phyloP scores from a whole-genome alignment of 2,888 invertebrate species.

The Microctonus aethiopoides region DNA sequence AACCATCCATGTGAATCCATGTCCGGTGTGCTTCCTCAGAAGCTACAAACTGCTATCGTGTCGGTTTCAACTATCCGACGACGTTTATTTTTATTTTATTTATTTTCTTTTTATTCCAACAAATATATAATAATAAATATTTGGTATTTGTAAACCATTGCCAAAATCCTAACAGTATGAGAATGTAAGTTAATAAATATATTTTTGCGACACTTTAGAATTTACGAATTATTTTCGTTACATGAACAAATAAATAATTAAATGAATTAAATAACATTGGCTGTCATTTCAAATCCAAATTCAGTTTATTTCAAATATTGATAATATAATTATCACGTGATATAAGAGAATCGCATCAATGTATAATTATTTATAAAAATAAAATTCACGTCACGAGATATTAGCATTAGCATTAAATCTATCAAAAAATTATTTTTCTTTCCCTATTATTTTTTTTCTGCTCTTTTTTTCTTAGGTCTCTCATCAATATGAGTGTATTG shows the following conservation, averaged over 20 bases:
- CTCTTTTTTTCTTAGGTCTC: not conserved
- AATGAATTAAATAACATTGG: no score
- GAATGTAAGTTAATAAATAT: no score
- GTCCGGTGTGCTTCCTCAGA: conserved; percentile 7
- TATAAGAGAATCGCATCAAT: not conserved
- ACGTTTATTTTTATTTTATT: conserved; percentile 10
- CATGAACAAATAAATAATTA: not conserved
- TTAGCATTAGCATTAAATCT: not conserved
- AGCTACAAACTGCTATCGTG: not conserved
- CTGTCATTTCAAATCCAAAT: not conserved
- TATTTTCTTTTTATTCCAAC: not conserved
- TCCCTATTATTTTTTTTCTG: not conserved
- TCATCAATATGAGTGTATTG: not conserved
- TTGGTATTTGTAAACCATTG: not conserved
- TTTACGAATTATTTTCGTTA: no score
- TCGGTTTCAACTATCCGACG: conserved; percentile 13
- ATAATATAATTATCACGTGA: not conserved
- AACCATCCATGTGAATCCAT: conserved; percentile 27
- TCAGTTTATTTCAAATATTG: not conserved
- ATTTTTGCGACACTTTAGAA: no score
- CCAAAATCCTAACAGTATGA: not conserved
- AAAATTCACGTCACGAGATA: not conserved
- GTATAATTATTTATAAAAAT: not conserved
- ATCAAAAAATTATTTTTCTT: not conserved
- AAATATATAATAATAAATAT: conserved; percentile 18